Evolutionary conservation across 2,888 invertebrate species (phyloP), one percentile per base, ranked within the genome.

Genomic region (Hydrotaea diabolus): DNA sequence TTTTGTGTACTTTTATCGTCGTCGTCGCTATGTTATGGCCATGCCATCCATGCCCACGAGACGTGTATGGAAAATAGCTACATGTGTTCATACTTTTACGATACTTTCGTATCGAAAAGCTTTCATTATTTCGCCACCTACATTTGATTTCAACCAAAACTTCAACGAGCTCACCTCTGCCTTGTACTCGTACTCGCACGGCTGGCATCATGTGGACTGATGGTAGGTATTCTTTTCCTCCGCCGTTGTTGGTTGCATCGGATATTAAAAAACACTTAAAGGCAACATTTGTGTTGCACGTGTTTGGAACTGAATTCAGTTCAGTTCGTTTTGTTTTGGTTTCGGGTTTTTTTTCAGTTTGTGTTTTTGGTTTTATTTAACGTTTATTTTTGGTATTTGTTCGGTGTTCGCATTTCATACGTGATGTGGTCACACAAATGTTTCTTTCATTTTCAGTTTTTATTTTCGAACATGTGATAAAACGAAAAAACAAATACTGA

Each of bases 241-340:
- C 23, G 26, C 31, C 36, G n/a, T 72, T n/a, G 46, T 46, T 31
- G 46, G n/a, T 77, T 66, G 71, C 59, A 62, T 80, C 76, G 57
- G 31, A 80, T 81, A 81, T 85, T 71, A 78, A 81, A 84, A 81
- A 76, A 72, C 78, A 84, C 75, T 84, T 84, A 85, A 79, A 64
- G 75, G 75, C 74, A 62, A 79, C 79, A 81, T 85, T 81, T 85
- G 84, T 77, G 73, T 19, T 82, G 84, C 84, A 85, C 84, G 84
- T 85, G 84, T 85, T 84, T 64, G 76, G 73, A 85, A 82, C 69
- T 77, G n/a, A 81, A 81, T 43, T 71, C 19, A 23, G 81, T 83
- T 74, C 64, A 55, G 81, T 83, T 77, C 57, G 55, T 46, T 53
- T 64, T 64, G 3, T 55, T 43, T n/a, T 23, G 13, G n/a, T 31